Base-by-base conservation (phyloP, 2,888 invertebrate species). In the Quadriops clusia region DNA sequence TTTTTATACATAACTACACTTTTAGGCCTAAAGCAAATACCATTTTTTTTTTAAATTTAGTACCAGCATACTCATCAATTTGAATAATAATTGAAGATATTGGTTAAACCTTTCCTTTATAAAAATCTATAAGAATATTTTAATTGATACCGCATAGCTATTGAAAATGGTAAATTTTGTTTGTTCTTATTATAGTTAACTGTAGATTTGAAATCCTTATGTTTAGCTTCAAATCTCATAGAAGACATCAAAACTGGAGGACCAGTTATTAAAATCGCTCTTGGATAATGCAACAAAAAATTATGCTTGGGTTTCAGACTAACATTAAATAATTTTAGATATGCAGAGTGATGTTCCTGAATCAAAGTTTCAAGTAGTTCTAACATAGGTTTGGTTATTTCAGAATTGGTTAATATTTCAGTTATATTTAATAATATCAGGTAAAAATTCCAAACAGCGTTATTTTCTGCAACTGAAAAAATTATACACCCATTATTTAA, bases 381-480 rank as follows among this genome's bases (percentile, higher is more conserved):
- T 23, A 11, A n/a, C 2, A 30, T 15, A 2, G 16, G n/a, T 23
- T 23, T 30, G 16, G n/a, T n/a, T n/a, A n/a, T n/a, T n/a, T n/a
- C n/a, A n/a, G n/a, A n/a, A n/a, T n/a, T n/a, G n/a, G n/a, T n/a
- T n/a, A n/a, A n/a, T n/a, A 41, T 28, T 9, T 44, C 33, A 16
- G 39, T 43, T 6, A 43, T 34, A 29, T 45, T 37, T 14, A 41
- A 26, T 17, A 43, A 34, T 17, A 18, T 24, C 23, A 11, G 30
- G 28, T 10, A 46, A 29, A 30, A 44, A 32, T 27, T 46, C 42
- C 15, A 34, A 39, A 14, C 34, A 24, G 28, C 45, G 44, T 39
- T 47, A 46, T 49, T 50, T 44, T 50, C 47, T 12, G 47, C 37
- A 20, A 45, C 43, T 9, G 47, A 47, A 9, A 44, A 33, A 9